Conservation (phyloP, 2,797 vertebrate species). For the Spinus olivaceus region DNA sequence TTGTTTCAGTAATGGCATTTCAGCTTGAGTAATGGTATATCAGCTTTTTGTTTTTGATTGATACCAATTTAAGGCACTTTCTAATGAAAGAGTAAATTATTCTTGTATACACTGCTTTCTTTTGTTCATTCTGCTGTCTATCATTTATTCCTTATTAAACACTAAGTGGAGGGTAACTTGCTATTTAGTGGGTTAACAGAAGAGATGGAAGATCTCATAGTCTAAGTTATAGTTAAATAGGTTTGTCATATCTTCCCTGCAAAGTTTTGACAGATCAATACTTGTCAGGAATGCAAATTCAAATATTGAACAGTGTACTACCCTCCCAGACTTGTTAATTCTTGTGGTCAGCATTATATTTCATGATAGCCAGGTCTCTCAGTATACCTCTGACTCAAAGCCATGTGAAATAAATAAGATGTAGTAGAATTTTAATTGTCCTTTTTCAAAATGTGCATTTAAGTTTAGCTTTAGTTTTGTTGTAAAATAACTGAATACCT, state of each 20-base stretch:
- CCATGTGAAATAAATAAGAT: neutral
- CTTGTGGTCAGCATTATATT: neutral
- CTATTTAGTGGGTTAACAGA: neutral
- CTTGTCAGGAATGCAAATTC: neutral
- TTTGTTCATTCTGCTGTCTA: neutral
- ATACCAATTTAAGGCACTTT: neutral
- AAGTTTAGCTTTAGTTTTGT: neutral
- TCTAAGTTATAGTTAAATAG: neutral
- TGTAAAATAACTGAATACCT: neutral
- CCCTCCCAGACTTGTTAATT: neutral
- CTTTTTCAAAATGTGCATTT: neutral
- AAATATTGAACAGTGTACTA: neutral
- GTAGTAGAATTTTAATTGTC: neutral
- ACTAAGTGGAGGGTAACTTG: neutral
- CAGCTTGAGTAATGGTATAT: neutral
- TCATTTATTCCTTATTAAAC: neutral
- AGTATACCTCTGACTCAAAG: neutral
- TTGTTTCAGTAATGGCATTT: neutral
- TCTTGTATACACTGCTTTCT: neutral
- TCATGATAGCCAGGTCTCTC: neutral
- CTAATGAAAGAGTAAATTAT: neutral
- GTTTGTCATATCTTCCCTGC: neutral
- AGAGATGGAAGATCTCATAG: neutral
- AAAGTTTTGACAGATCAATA: neutral
- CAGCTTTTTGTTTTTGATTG: neutral